These are phyloP conservation scores for Caenorhabditis sulstoni DNA, from an alignment of 2,888 invertebrate species.

Conservation along the genomic window DNA sequence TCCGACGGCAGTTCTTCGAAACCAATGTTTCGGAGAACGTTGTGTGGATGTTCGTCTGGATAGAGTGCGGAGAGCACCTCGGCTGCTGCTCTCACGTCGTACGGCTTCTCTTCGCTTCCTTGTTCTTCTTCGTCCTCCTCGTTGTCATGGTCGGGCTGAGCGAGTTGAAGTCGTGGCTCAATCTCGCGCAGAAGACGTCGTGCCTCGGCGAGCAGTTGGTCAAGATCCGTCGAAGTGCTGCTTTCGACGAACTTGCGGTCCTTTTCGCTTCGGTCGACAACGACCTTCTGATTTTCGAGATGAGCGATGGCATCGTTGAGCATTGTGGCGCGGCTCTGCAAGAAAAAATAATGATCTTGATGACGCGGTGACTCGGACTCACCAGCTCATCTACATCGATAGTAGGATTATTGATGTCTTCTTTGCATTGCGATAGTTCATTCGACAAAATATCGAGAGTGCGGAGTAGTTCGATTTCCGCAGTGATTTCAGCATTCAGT, in stretches of 20 bases:
- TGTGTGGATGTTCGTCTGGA: constrained; percentile 74
- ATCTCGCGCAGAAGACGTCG: constrained; percentile 60
- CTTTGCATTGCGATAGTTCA: constrained; percentile 65
- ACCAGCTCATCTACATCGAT: constrained; percentile 54
- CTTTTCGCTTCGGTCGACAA: constrained; percentile 62
- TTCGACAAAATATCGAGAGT: constrained; percentile 64
- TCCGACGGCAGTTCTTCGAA: constrained; percentile 70
- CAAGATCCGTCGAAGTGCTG: constrained; percentile 67
- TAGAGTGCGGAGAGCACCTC: constrained; percentile 77
- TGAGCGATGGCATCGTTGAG: constrained; percentile 68
- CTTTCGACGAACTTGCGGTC: constrained; percentile 67
- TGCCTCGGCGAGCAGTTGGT: constrained; percentile 60
- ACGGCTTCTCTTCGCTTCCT: constrained; percentile 64
- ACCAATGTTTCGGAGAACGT: constrained; percentile 75
- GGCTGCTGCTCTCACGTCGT: constrained; percentile 78
- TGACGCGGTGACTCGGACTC: constrained; percentile 4
- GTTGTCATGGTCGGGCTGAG: constrained; percentile 55
- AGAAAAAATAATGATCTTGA: constrained; percentile 17
- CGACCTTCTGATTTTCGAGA: constrained; percentile 68
- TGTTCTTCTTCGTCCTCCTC: constrained; percentile 59
- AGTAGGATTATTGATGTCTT: constrained; percentile 58
- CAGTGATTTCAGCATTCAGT: constrained; percentile 63
- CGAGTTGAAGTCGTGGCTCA: constrained; percentile 55
- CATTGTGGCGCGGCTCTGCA: constrained; percentile 67
- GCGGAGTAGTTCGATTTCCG: constrained; percentile 67